Evolutionary conservation across 2,888 invertebrate genomes (phyloP).

Genomic region (Catocala nupta): DNA sequence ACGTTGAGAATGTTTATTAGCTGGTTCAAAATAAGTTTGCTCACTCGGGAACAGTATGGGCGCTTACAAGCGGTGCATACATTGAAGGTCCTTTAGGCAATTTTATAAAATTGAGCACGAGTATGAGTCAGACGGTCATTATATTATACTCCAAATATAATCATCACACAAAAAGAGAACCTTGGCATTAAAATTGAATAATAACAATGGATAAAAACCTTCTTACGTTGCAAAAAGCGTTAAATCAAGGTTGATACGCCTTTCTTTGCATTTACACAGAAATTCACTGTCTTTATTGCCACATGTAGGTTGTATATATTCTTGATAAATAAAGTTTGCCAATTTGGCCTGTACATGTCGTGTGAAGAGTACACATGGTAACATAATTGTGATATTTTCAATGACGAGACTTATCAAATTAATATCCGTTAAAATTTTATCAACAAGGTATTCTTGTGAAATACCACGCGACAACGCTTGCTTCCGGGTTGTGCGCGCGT

Average conservation of each 20-base stretch:
- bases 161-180: slow-evolving; percentile 29
- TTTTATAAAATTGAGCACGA: slow-evolving; percentile 19
- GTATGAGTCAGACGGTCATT: slow-evolving; percentile 41
- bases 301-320: background rate
- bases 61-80: background rate
- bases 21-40: background rate
- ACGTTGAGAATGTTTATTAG: background rate
- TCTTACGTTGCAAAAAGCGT: slow-evolving; percentile 17
- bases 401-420: slow-evolving; percentile 30
- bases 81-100: slow-evolving; percentile 20
- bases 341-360: too few species aligned
- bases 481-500: slow-evolving; percentile 63
- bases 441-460: slow-evolving; percentile 62
- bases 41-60: background rate
- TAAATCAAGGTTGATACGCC: slow-evolving; percentile 15
- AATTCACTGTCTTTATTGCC: slow-evolving; percentile 1
- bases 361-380: background rate
- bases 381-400: slow-evolving; percentile 22
- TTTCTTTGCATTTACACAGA: slow-evolving; percentile 3
- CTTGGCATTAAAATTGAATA: slow-evolving; percentile 43
- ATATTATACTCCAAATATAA: slow-evolving; percentile 26
- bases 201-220: slow-evolving; percentile 35
- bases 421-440: slow-evolving; percentile 34
- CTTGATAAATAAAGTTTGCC: background rate
- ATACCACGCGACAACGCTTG: slow-evolving; percentile 53